phyloP scores from a whole-genome alignment of 2,888 invertebrate species.

The Nowickia ferox region DNA sequence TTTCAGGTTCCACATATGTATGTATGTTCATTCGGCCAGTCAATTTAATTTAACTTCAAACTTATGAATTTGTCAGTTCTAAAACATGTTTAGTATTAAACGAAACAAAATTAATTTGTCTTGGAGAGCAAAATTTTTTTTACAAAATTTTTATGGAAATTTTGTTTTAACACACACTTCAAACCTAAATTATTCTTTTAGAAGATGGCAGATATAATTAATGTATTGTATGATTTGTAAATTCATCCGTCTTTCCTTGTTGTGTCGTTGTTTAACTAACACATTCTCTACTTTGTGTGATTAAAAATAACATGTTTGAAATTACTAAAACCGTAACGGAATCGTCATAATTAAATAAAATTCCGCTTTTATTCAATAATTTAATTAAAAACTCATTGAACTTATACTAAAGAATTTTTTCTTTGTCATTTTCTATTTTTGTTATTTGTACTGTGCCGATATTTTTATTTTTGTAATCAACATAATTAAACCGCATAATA shows the following conservation, averaged over 20 bases:
- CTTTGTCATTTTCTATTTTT: constrained; percentile 32
- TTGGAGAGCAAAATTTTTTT: too few species aligned
- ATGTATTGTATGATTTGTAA: neutral
- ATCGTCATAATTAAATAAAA: constrained; percentile 40
- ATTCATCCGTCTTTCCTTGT: neutral
- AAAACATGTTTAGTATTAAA: too few species aligned
- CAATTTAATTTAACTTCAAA: too few species aligned
- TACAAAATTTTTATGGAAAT: too few species aligned
- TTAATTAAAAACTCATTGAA: constrained; percentile 65
- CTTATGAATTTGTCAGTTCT: too few species aligned
- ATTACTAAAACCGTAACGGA: constrained; percentile 7
- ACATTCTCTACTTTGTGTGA: neutral
- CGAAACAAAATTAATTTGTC: too few species aligned
- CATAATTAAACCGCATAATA: constrained; percentile 56
- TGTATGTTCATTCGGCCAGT: too few species aligned
- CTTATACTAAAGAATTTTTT: constrained; percentile 52
- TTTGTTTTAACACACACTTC: too few species aligned
- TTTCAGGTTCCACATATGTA: too few species aligned
- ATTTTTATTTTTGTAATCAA: constrained; percentile 26
- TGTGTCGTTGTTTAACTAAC: neutral
- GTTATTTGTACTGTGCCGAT: neutral
- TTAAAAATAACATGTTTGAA: constrained; percentile 4
- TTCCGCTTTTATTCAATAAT: constrained; percentile 49
- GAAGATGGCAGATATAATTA: too few species aligned
- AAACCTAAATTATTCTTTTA: too few species aligned